phyloP scores from a whole-genome alignment of 2,888 invertebrate genomes.

The Erebia aethiops region DNA sequence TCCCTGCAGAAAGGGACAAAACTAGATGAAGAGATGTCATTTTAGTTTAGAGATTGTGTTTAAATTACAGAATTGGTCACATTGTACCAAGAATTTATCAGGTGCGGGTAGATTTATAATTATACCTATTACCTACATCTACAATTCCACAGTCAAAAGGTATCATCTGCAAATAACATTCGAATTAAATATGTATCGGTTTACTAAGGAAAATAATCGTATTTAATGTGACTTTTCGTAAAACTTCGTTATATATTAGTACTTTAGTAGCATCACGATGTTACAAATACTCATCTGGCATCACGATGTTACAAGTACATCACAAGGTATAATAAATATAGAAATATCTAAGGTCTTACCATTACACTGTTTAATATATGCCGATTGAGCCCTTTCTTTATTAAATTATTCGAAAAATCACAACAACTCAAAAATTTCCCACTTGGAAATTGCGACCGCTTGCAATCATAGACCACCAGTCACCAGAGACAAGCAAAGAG shows the following conservation, averaged over 20 bases:
- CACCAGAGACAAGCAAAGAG: no score
- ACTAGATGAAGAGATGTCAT: no score
- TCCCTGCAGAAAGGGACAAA: no score
- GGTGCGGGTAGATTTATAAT: slow-evolving; percentile 33
- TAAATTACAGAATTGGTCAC: no score
- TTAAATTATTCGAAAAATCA: slow-evolving; percentile 56
- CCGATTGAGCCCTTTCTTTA: slow-evolving; percentile 55
- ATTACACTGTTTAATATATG: slow-evolving; percentile 53
- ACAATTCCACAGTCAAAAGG: neutral
- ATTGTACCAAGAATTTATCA: slow-evolving; percentile 24
- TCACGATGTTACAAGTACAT: neutral
- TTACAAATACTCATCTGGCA: slow-evolving; percentile 8
- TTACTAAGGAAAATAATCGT: neutral
- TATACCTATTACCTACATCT: neutral
- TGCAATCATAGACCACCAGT: no score
- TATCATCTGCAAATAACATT: neutral
- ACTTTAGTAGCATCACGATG: slow-evolving; percentile 25
- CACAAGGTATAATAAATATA: neutral
- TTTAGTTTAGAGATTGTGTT: no score
- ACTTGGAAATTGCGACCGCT: slow-evolving; percentile 51
- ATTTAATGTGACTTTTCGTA: slow-evolving; percentile 25
- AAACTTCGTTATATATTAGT: slow-evolving; percentile 39
- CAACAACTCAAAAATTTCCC: slow-evolving; percentile 65
- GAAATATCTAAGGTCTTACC: slow-evolving; percentile 52
- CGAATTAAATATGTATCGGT: neutral